Conservation (phyloP, 2,888 invertebrate genomes). For the Rutpela maculata region DNA sequence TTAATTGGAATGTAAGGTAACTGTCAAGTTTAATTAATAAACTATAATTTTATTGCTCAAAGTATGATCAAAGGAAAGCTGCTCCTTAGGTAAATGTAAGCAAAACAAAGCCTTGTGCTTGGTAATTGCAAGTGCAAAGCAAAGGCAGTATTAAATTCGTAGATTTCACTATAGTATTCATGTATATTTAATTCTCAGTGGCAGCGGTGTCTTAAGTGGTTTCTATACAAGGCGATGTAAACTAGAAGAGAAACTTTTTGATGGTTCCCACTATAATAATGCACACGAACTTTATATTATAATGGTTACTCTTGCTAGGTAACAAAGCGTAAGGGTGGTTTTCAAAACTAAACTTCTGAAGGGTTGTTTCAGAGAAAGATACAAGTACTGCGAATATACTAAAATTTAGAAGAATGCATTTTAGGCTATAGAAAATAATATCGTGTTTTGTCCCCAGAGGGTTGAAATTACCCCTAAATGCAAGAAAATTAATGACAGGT, state of each 20-base stretch:
- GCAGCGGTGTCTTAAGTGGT: slow-evolving; percentile 3
- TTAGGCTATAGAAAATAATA: too few species aligned
- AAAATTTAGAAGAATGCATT: too few species aligned
- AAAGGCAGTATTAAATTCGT: slow-evolving; percentile 17
- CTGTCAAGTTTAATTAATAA: slow-evolving; percentile 36
- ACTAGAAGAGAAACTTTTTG: background rate
- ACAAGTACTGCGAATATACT: too few species aligned
- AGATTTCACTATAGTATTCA: slow-evolving; percentile 1
- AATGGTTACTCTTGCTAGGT: background rate
- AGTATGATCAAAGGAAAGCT: slow-evolving; percentile 40
- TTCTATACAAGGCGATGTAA: background rate
- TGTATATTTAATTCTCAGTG: slow-evolving; percentile 7
- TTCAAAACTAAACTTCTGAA: background rate
- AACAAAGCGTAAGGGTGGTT: too few species aligned
- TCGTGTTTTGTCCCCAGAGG: too few species aligned
- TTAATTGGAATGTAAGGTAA: slow-evolving; percentile 18
- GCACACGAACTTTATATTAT: background rate
- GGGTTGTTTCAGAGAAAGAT: background rate
- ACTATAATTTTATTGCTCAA: slow-evolving; percentile 40
- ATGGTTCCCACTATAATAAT: background rate
- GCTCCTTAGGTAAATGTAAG: slow-evolving; percentile 30
- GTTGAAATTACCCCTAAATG: too few species aligned
- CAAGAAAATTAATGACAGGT: too few species aligned
- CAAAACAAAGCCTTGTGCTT: slow-evolving; percentile 19
- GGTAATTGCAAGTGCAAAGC: slow-evolving; percentile 36